Conservation (phyloP, 2,888 invertebrate species). For the Apamea anceps region DNA sequence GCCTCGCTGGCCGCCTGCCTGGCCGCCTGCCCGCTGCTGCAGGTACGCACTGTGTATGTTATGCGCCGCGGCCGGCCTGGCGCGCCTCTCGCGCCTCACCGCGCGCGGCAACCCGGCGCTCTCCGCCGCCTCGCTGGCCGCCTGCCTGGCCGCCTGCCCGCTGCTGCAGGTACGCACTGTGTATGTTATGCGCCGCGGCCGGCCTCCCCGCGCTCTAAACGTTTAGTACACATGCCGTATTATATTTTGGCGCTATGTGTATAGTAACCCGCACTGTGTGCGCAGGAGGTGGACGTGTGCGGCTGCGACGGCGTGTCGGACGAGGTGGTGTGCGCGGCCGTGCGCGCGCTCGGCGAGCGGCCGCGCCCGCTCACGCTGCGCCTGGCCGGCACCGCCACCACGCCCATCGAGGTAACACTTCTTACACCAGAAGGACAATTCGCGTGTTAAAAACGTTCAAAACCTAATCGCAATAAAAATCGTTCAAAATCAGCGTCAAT, state of each 20-base stretch:
- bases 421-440: neutral
- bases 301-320: constrained; percentile 82
- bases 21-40: too few species aligned
- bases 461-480: neutral
- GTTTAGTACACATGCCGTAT: neutral
- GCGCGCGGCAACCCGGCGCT: too few species aligned
- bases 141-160: too few species aligned
- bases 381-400: constrained; percentile 78
- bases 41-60: too few species aligned
- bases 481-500: neutral
- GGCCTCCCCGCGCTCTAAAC: constrained; percentile 73
- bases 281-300: constrained; percentile 82
- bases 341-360: constrained; percentile 66
- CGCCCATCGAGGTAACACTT: constrained; percentile 55
- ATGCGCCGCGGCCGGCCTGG: too few species aligned
- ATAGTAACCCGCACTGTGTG: neutral
- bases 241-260: neutral
- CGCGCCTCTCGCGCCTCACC: too few species aligned
- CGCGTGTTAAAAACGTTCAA: too few species aligned
- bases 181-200: too few species aligned
- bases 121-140: too few species aligned
- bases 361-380: constrained; percentile 77
- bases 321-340: constrained; percentile 75
- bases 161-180: too few species aligned
- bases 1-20: too few species aligned